phyloP scores from a whole-genome alignment of 2,888 invertebrate species.

The Himalopsyche japonica region DNA sequence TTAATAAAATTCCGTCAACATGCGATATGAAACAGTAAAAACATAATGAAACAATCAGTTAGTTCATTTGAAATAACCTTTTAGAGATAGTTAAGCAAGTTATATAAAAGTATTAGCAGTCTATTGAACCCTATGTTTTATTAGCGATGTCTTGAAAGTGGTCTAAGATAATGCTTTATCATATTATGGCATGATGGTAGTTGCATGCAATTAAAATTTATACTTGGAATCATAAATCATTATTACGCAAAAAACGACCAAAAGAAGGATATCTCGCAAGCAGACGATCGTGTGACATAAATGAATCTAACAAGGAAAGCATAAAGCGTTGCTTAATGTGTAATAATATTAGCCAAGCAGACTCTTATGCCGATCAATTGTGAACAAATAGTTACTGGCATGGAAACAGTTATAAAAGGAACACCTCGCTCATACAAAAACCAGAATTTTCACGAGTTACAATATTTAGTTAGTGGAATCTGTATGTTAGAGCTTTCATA shows the following conservation, averaged over 20 bases:
- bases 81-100: background rate
- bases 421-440: no score
- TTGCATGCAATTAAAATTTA: background rate
- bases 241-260: background rate
- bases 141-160: background rate
- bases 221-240: background rate
- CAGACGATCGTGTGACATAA: background rate
- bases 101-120: background rate
- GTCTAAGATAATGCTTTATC: background rate
- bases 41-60: no score
- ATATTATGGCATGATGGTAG: background rate
- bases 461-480: no score
- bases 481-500: no score
- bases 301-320: background rate
- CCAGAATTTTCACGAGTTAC: no score
- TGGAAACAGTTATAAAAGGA: no score
- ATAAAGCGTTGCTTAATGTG: background rate
- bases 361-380: background rate
- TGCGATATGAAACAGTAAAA: no score
- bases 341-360: background rate
- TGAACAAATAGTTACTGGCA: background rate
- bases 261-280: background rate
- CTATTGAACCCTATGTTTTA: background rate
- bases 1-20: no score
- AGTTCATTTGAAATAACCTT: no score